phyloP scores from a whole-genome alignment of 2,113 vertebrate species.

The Xyrauchen texanus region DNA sequence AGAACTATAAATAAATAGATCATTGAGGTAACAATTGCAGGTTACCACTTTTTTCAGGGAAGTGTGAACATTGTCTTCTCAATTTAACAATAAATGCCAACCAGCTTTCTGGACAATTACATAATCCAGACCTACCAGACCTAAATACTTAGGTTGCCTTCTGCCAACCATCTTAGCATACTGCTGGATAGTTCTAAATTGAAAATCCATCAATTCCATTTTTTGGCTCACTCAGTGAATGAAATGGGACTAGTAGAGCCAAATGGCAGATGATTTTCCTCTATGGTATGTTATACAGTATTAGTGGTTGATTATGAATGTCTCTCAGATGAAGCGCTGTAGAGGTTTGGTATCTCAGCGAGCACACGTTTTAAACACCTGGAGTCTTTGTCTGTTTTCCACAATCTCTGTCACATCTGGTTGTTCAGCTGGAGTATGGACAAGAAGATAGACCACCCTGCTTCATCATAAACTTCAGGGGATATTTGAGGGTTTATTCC shows the following conservation, averaged over 20 bases:
- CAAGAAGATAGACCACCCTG: conserved; percentile 21
- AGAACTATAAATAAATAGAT: no score
- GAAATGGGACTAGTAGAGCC: not conserved
- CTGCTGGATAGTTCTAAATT: not conserved
- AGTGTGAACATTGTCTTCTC: no score
- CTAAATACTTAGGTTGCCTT: not conserved
- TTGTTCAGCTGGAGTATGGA: conserved; percentile 24
- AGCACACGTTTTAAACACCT: conserved; percentile 39
- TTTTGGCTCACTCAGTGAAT: not conserved
- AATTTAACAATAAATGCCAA: no score
- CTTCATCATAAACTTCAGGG: conserved; percentile 2
- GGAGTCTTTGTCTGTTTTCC: conserved; percentile 23
- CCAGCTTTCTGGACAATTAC: no score
- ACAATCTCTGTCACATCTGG: conserved; percentile 27
- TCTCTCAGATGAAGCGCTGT: conserved; percentile 10
- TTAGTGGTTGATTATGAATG: not conserved
- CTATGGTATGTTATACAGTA: not conserved
- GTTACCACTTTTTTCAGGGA: no score
- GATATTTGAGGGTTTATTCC: conserved; percentile 15
- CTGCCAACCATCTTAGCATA: not conserved
- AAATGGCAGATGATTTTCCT: not conserved
- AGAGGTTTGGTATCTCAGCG: not conserved
- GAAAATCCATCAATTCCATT: not conserved
- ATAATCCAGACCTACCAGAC: not conserved
- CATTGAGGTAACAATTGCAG: no score